Evolutionary conservation across 2,113 vertebrate species (phyloP).

Genomic region (Bos indicus): DNA sequence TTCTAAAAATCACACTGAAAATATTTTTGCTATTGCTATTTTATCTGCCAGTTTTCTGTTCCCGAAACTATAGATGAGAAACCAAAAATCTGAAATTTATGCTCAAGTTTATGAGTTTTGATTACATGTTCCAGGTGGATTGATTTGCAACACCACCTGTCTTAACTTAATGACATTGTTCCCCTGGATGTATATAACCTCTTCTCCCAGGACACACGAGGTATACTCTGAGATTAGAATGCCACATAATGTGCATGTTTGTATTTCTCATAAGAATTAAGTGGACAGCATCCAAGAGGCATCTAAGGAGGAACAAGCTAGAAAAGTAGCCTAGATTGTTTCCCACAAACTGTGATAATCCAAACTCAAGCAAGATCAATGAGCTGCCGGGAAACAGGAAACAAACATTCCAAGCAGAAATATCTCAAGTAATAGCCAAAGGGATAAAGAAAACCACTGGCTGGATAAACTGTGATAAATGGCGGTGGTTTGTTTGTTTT

Average conservation of each 20-base stretch:
- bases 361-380: conserved; percentile 50
- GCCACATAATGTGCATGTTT: not conserved
- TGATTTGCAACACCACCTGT: conserved; percentile 29
- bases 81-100: conserved; percentile 37
- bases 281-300: conserved; percentile 47
- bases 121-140: conserved; percentile 26
- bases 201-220: not conserved
- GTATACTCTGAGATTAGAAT: conserved; percentile 6
- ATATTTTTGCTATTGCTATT: conserved; percentile 3
- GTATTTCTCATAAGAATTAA: conserved; percentile 43
- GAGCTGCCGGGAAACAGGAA: conserved; percentile 45
- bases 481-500: conserved; percentile 51
- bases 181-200: not conserved
- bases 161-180: conserved; percentile 45
- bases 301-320: not conserved
- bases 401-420: conserved; percentile 9
- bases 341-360: conserved; percentile 15
- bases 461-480: conserved; percentile 31
- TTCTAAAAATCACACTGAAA: conserved; percentile 27
- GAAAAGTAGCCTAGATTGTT: conserved; percentile 6
- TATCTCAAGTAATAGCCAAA: conserved; percentile 31
- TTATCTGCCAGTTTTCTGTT: conserved; percentile 30
- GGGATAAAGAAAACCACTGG: conserved; percentile 51
- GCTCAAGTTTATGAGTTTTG: conserved; percentile 27
- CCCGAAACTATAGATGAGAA: conserved; percentile 36